Conservation (phyloP, 92 coral and sea anemone species). For the Porites evermanni region DNA sequence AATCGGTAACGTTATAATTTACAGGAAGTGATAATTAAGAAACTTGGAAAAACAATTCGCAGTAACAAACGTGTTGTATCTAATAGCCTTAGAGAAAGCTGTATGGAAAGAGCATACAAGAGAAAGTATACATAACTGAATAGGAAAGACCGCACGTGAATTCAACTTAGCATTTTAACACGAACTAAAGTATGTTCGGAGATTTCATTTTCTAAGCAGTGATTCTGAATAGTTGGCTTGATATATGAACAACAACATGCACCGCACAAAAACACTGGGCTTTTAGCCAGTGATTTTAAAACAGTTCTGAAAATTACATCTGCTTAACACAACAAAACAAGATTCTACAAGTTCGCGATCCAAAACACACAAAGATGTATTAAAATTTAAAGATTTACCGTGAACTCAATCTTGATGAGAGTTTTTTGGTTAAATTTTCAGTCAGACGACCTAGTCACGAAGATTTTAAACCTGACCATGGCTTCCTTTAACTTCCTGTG, state of each 20-base stretch:
- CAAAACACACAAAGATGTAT: not conserved
- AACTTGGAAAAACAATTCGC: too few relatives aligned
- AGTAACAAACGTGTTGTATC: too few relatives aligned
- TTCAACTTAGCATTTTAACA: too few relatives aligned
- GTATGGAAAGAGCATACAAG: too few relatives aligned
- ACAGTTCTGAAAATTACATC: not conserved
- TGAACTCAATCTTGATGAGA: not conserved
- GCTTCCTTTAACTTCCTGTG: not conserved
- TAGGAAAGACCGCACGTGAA: too few relatives aligned
- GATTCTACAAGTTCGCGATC: not conserved
- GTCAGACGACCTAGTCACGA: not conserved
- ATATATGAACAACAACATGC: not conserved
- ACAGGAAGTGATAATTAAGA: too few relatives aligned
- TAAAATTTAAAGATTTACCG: slow-evolving; percentile 45
- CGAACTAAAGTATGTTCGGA: too few relatives aligned
- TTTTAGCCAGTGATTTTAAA: not conserved
- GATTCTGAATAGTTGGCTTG: too few relatives aligned
- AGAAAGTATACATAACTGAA: too few relatives aligned
- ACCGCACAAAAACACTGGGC: not conserved
- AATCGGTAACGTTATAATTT: too few relatives aligned
- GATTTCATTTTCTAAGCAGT: too few relatives aligned
- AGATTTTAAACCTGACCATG: not conserved
- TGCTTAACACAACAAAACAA: not conserved
- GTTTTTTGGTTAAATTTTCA: slow-evolving; percentile 1
- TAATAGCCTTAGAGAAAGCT: too few relatives aligned